A percentile compares a stretch with the other conserved stretches of the same genome.
These are phyloP conservation scores for Euproctis similis DNA, from an alignment of 2,888 invertebrate genomes.

Conservation along the genomic window DNA sequence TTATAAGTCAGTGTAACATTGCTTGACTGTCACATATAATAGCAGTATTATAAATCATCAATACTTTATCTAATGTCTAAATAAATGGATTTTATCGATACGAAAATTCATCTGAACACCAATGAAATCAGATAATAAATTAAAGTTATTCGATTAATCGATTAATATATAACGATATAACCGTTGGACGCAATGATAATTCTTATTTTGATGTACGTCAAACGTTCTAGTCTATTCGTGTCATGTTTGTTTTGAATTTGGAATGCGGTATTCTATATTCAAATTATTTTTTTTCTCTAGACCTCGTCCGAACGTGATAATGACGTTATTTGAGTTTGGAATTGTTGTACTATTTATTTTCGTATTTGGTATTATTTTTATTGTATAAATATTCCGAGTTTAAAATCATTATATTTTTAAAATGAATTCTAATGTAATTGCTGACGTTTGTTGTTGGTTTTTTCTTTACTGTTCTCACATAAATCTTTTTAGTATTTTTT, in stretches of 20 bases:
- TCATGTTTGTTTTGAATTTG: conserved; percentile 26
- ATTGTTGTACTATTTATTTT: conserved; percentile 11
- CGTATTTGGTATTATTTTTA: conserved; percentile 4
- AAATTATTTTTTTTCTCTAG: conserved; percentile 26
- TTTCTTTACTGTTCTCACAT: neutral
- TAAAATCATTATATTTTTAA: too few relatives aligned
- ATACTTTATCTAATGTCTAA: conserved; percentile 27
- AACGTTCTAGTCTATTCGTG: conserved; percentile 24
- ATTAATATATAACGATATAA: conserved; percentile 7
- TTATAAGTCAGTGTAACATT: conserved; percentile 46
- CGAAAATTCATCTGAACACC: conserved; percentile 37
- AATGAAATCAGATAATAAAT: conserved; percentile 8
- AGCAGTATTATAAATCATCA: conserved; percentile 52
- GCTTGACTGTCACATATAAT: conserved; percentile 41
- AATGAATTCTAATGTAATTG: too few relatives aligned
- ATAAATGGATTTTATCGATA: conserved; percentile 42
- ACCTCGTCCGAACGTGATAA: conserved; percentile 22
- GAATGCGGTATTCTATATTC: conserved; percentile 26
- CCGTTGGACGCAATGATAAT: conserved; percentile 16
- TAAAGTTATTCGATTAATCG: conserved; percentile 13
- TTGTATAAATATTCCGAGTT: neutral
- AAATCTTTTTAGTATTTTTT: conserved; percentile 2
- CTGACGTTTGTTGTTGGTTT: too few relatives aligned
- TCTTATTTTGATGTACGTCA: conserved; percentile 27
- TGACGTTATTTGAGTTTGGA: conserved; percentile 19